These are phyloP conservation scores for Percopsis transmontana DNA, from an alignment of 2,113 vertebrate genomes.

Conservation along the genomic window DNA sequence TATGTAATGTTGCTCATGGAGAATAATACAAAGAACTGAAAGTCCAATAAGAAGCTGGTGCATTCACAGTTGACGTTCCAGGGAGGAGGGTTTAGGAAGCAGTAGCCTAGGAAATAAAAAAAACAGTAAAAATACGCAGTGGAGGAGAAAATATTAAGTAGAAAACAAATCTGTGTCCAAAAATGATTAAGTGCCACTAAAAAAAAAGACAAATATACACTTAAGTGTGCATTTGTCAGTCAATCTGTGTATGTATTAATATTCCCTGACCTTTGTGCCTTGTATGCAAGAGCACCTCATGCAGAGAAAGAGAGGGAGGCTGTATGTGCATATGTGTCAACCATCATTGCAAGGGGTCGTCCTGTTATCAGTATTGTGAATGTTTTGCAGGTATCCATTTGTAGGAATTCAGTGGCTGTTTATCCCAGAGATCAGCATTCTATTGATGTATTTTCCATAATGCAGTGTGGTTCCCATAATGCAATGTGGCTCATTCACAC, in stretches of 20 bases:
- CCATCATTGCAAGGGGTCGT: constrained; percentile 53
- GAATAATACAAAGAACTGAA: constrained; percentile 27
- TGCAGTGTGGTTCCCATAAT: constrained; percentile 39
- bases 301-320: constrained; percentile 69
- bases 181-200: no score
- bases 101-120: constrained; percentile 45
- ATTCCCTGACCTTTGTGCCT: constrained; percentile 74
- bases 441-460: constrained; percentile 44
- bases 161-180: constrained; percentile 41
- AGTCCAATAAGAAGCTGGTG: constrained; percentile 48
- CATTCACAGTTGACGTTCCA: constrained; percentile 60
- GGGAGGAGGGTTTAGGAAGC: constrained; percentile 22
- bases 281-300: constrained; percentile 63
- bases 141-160: constrained; percentile 41
- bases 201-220: not conserved
- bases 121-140: constrained; percentile 44
- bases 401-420: constrained; percentile 50
- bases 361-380: constrained; percentile 55
- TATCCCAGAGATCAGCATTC: constrained; percentile 67
- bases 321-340: constrained; percentile 15
- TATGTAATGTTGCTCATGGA: constrained; percentile 4
- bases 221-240: constrained; percentile 26
- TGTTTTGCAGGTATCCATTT: constrained; percentile 47
- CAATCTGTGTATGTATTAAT: constrained; percentile 27
- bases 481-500: constrained; percentile 24